Evolutionary conservation across 2,113 vertebrate species (phyloP), one percentile per base, ranked within the genome.

Genomic region (Sander vitreus): DNA sequence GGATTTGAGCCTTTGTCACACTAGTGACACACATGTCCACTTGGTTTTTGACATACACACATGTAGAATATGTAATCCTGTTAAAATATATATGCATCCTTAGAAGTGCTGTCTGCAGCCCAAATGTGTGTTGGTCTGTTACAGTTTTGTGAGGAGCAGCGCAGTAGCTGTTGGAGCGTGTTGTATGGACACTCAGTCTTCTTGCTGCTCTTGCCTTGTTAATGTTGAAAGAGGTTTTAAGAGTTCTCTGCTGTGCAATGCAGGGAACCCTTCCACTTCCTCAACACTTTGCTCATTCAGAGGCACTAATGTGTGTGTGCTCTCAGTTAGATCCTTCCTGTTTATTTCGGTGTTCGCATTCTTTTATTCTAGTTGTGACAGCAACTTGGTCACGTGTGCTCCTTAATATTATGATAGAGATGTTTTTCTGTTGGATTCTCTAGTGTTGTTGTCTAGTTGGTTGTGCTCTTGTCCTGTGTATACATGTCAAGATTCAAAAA

Each of bases 221-320:
- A 25, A 78, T 53, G 77, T 92, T 85, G 85, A 84, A 93, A 90
- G 86, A 81, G 55, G 36, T 82, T 83, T 85, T 84, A 80, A 81
- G 70, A 81, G 87, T 50, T 73, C 27, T 84, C 65, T 68, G 76
- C 80, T 91, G 78, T 83, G 88, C 80, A 60, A 73, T 5, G n/a
- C 80, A 85, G 78, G 60, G 65, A 83, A 81, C n/a, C 15, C 71
- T 87, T 90, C 82, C 76, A 80, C 91, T 95, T 95, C 93, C 92
- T 94, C 85, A 80, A 76, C 71, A 76, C 55, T 89, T 72, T 66
- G 64, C 58, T 82, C 50, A 47, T 76, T 82, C 53, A 63, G 64
- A 78, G n/a, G 33, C 39, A 54, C 65, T 39, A 21, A 19, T 25
- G 23, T 66, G 77, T 63, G 74, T 33, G 47, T 62, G 59, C 64